A percentile compares a stretch with the other conserved stretches of the same genome.
These are phyloP conservation scores for Petrocephalus schoutedeni DNA, from an alignment of 2,797 vertebrate species.

Conservation along the genomic window DNA sequence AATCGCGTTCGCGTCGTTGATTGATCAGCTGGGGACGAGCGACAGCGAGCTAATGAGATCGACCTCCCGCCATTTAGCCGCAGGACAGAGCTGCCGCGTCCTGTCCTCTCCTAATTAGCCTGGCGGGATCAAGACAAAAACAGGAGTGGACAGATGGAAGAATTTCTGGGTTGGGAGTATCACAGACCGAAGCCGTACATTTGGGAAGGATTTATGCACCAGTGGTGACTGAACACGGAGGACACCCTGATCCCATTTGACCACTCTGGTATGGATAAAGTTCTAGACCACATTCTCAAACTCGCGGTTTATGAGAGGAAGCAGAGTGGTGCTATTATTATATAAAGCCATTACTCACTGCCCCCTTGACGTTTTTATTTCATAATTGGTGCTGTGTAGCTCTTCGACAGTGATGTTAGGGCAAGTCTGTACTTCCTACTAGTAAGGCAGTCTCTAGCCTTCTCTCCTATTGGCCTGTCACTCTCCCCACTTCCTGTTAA, in stretches of 20 bases:
- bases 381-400: neutral
- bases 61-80: neutral
- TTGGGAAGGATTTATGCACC: neutral
- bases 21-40: neutral
- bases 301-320: neutral
- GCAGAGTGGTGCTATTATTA: neutral
- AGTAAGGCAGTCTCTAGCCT: neutral
- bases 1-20: neutral
- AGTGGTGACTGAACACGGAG: neutral
- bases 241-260: neutral
- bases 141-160: neutral
- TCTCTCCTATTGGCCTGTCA: neutral
- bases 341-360: neutral
- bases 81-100: neutral
- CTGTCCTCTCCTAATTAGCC: constrained; percentile 2
- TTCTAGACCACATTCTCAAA: neutral
- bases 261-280: neutral
- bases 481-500: neutral
- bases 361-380: neutral
- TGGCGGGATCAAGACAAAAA: neutral
- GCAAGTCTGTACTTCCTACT: neutral
- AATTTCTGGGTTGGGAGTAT: neutral
- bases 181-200: neutral
- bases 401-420: neutral
- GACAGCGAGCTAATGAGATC: neutral